These are phyloP conservation scores for Campoplex nolae DNA, from an alignment of 2,888 invertebrate species.

Conservation along the genomic window DNA sequence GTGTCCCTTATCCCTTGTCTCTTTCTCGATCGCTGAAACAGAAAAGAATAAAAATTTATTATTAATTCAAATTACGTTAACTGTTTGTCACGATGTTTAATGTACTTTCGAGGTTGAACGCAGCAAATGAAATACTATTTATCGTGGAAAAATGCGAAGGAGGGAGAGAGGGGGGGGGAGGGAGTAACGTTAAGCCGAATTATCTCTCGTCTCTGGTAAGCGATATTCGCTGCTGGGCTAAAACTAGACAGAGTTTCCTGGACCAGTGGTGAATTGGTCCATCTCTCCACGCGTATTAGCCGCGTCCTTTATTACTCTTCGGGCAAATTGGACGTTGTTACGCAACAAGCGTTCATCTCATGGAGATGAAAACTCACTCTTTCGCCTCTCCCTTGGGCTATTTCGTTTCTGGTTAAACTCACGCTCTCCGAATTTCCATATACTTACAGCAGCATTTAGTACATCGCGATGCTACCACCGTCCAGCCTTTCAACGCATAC, in stretches of 20 bases:
- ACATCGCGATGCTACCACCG: conserved; percentile 59
- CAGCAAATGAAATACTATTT: not conserved
- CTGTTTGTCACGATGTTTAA: not conserved
- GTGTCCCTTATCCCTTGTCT: conserved; percentile 1
- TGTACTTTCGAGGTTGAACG: not conserved
- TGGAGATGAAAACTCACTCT: conserved; percentile 38
- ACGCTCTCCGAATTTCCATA: conserved; percentile 66
- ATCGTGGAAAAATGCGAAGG: conserved; percentile 1
- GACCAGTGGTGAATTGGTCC: conserved; percentile 58
- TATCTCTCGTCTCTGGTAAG: conserved; percentile 41
- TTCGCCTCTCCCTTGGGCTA: conserved; percentile 47
- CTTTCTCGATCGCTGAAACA: conserved; percentile 47
- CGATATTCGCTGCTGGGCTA: conserved; percentile 36
- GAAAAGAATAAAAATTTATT: not conserved
- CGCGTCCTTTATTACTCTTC: conserved; percentile 67
- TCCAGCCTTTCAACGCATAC: conserved; percentile 7
- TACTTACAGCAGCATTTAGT: conserved; percentile 70
- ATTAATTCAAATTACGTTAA: not conserved
- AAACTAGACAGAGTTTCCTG: conserved; percentile 22
- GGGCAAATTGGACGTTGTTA: conserved; percentile 80
- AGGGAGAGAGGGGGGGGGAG: not conserved
- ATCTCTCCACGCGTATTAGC: conserved; percentile 67
- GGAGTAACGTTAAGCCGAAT: conserved; percentile 21
- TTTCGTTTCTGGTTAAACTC: conserved; percentile 56
- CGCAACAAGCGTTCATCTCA: conserved; percentile 68